These are phyloP conservation scores for Teinopalpus imperialis DNA, from an alignment of 2,888 invertebrate species.

Conservation along the genomic window DNA sequence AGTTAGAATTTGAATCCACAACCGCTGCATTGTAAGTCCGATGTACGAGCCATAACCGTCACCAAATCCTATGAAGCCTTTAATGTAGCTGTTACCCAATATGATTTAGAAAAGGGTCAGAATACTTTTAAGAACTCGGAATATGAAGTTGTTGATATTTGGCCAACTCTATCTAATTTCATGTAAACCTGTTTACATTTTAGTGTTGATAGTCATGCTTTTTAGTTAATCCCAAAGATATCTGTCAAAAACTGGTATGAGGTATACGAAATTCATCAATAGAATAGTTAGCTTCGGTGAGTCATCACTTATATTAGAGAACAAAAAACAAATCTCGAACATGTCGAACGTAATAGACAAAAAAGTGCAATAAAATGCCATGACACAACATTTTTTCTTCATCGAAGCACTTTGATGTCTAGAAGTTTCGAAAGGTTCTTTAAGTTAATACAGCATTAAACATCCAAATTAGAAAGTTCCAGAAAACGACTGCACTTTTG, in stretches of 20 bases:
- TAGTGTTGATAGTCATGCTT: background rate
- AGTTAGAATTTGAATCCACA: too few relatives aligned
- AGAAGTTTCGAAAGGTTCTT: slow-evolving; percentile 9
- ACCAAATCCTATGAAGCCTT: too few relatives aligned
- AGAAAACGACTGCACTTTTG: background rate
- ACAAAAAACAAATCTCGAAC: slow-evolving; percentile 4
- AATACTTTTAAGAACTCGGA: too few relatives aligned
- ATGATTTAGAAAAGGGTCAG: too few relatives aligned
- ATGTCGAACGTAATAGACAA: background rate
- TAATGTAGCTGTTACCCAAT: too few relatives aligned
- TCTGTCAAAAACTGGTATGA: slow-evolving; percentile 2
- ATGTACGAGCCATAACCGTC: too few relatives aligned
- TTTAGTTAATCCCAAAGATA: background rate
- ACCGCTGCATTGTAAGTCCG: too few relatives aligned
- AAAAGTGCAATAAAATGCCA: slow-evolving; percentile 12
- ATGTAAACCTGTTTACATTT: too few relatives aligned
- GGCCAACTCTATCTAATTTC: too few relatives aligned
- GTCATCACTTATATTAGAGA: slow-evolving; percentile 12
- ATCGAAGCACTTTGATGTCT: background rate
- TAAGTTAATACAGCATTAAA: background rate
- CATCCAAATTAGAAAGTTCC: slow-evolving; percentile 7
- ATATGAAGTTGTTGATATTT: too few relatives aligned
- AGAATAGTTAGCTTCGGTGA: slow-evolving; percentile 11
- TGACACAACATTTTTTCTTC: slow-evolving; percentile 14
- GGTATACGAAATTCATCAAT: background rate